A percentile compares a stretch with the other conserved stretches of the same genome.
phyloP scores from a whole-genome alignment of 2,888 invertebrate genomes.

The Arge pagana region DNA sequence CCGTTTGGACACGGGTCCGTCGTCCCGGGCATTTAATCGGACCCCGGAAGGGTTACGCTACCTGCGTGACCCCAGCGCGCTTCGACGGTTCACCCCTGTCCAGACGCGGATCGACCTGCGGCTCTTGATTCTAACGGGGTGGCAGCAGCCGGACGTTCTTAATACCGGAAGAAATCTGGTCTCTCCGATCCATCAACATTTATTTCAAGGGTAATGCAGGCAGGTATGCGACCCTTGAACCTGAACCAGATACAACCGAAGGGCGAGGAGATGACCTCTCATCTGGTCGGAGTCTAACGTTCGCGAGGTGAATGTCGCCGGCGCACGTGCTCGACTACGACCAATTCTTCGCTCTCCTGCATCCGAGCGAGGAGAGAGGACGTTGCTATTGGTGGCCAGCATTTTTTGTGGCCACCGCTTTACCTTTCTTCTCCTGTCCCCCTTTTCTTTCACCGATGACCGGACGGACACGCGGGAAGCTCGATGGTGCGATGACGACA shows the following conservation, averaged over 20 bases:
- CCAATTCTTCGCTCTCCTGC: constrained; percentile 1
- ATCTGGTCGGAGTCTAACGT: constrained; percentile 32
- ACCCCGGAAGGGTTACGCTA: constrained; percentile 50
- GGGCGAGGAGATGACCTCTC: constrained; percentile 28
- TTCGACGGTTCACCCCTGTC: constrained; percentile 40
- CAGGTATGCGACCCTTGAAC: constrained; percentile 49
- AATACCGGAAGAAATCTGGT: constrained; percentile 34
- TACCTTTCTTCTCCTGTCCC: constrained; percentile 19
- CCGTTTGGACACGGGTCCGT: constrained; percentile 13
- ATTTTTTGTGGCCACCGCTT: constrained; percentile 24
- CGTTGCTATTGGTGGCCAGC: constrained; percentile 16
- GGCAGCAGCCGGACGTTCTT: constrained; percentile 2
- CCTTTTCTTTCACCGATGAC: constrained; percentile 9
- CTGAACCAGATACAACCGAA: constrained; percentile 19
- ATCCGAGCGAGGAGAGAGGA: constrained; percentile 27
- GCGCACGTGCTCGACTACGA: constrained; percentile 22
- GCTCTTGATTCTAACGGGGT: no score
- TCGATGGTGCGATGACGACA: constrained; percentile 14
- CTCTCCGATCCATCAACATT: constrained; percentile 31
- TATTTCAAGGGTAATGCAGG: constrained; percentile 8
- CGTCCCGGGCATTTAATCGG: constrained; percentile 46
- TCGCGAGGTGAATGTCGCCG: constrained; percentile 28
- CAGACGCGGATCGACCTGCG: constrained; percentile 35
- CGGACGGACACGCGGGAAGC: constrained; percentile 22
- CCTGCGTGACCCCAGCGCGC: constrained; percentile 49